These are phyloP conservation scores for Tenualosa thibaudeaui DNA, from an alignment of 2,797 vertebrate species.

Conservation along the genomic window DNA sequence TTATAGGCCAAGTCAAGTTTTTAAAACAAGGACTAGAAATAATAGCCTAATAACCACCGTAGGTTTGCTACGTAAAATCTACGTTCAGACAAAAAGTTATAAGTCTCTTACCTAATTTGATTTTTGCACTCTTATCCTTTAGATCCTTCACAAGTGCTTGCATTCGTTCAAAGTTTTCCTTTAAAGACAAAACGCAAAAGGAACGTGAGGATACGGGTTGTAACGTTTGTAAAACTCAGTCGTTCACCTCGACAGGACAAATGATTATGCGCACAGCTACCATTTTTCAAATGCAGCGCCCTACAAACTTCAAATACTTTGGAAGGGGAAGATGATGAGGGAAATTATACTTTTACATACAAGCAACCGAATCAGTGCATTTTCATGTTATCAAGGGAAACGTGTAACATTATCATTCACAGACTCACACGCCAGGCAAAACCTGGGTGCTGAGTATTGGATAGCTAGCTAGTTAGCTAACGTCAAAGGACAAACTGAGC, in stretches of 20 bases:
- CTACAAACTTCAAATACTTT: too few relatives aligned
- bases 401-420: too few relatives aligned
- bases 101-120: slow-evolving; percentile 81
- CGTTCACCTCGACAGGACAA: background rate
- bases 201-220: slow-evolving; percentile 5
- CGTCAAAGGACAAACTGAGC: slow-evolving; percentile 29
- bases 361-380: background rate
- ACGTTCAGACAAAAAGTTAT: too few relatives aligned
- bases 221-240: background rate
- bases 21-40: too few relatives aligned
- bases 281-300: too few relatives aligned
- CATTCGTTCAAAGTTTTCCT: slow-evolving; percentile 98
- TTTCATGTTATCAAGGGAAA: too few relatives aligned
- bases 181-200: slow-evolving; percentile 48
- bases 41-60: too few relatives aligned
- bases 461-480: background rate
- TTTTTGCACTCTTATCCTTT: slow-evolving; percentile 79
- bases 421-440: too few relatives aligned
- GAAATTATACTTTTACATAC: background rate
- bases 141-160: slow-evolving; percentile 83
- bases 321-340: too few relatives aligned
- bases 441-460: background rate
- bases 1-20: too few relatives aligned
- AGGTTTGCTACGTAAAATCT: too few relatives aligned
- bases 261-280: too few relatives aligned